Conservation (phyloP, 2,113 vertebrate species). For the Caretta caretta region DNA sequence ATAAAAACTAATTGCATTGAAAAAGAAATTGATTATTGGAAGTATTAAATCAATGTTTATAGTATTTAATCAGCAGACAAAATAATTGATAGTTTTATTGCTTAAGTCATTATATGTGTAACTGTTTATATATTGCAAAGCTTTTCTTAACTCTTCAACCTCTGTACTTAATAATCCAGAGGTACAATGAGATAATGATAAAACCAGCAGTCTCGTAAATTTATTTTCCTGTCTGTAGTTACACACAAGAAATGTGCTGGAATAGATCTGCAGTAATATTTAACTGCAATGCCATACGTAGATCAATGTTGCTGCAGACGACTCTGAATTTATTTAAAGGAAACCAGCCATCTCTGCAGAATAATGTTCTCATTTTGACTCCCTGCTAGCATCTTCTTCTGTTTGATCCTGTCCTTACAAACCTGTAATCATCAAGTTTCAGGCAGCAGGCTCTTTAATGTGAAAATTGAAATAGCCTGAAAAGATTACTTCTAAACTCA, state of each 20-base stretch:
- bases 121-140: not conserved
- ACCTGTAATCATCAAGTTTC: constrained; percentile 68
- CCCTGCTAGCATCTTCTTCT: constrained; percentile 57
- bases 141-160: constrained; percentile 47
- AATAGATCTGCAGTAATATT: constrained; percentile 13
- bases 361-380: constrained; percentile 59
- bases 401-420: constrained; percentile 71
- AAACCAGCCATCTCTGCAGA: constrained; percentile 49
- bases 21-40: constrained; percentile 65
- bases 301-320: constrained; percentile 9
- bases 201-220: constrained; percentile 29
- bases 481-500: constrained; percentile 69
- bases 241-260: constrained; percentile 28
- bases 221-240: constrained; percentile 9
- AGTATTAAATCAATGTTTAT: constrained; percentile 24
- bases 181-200: constrained; percentile 35
- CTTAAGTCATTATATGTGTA: constrained; percentile 2
- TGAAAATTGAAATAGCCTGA: constrained; percentile 77
- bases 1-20: constrained; percentile 50
- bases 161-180: not conserved
- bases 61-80: constrained; percentile 50
- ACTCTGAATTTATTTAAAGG: constrained; percentile 55
- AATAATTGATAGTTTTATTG: constrained; percentile 59
- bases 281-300: not conserved
- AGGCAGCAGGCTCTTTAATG: constrained; percentile 68